These are phyloP conservation scores for Paratrypauchen microcephalus DNA, from an alignment of 2,797 vertebrate genomes.

Conservation along the genomic window DNA sequence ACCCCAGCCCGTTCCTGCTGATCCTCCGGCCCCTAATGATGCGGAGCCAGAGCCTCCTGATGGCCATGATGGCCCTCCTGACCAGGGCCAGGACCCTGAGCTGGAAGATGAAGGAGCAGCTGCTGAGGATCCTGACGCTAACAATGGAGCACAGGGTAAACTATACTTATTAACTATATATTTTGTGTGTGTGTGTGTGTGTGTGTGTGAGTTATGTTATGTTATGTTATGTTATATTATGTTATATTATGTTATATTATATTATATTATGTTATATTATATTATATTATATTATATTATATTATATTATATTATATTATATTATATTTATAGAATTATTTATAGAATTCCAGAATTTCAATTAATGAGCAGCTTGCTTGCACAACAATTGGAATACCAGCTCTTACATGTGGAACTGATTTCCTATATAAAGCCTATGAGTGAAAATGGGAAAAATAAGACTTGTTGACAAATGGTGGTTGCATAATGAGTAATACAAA, in stretches of 20 bases:
- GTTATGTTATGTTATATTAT: too few relatives aligned
- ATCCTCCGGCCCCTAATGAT: slow-evolving; percentile 85
- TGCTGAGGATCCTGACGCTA: slow-evolving; percentile 91
- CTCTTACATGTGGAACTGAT: not conserved
- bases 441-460: not conserved
- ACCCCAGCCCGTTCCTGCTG: slow-evolving; percentile 81
- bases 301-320: too few relatives aligned
- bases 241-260: too few relatives aligned
- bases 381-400: not conserved
- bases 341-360: not conserved
- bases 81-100: slow-evolving; percentile 88
- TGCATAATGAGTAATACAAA: not conserved
- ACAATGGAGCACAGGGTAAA: slow-evolving; percentile 87
- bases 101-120: slow-evolving; percentile 90
- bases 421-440: not conserved
- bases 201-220: too few relatives aligned
- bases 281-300: too few relatives aligned
- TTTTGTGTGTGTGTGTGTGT: too few relatives aligned
- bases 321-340: too few relatives aligned
- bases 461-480: not conserved
- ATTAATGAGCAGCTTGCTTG: not conserved
- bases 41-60: slow-evolving; percentile 89
- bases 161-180: too few relatives aligned
- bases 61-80: slow-evolving; percentile 74
- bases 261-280: too few relatives aligned